phyloP scores from a whole-genome alignment of 2,113 vertebrate species.

The Podarcis raffonei region DNA sequence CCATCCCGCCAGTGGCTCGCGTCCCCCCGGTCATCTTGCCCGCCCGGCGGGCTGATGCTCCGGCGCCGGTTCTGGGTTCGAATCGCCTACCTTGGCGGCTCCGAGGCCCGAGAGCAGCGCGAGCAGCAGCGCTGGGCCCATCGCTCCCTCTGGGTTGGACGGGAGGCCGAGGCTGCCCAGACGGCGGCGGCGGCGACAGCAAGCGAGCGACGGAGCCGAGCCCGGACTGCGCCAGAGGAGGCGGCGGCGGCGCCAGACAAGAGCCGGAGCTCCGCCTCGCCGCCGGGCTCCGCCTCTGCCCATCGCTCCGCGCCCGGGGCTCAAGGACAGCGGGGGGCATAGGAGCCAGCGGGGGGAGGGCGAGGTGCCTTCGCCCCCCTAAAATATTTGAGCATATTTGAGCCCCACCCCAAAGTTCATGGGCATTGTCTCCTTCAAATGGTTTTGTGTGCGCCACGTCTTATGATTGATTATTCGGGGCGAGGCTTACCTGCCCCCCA shows the following conservation, averaged over 20 bases:
- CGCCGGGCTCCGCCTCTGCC: background rate
- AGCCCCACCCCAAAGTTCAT: no score
- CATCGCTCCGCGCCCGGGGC: background rate
- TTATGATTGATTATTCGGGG: no score
- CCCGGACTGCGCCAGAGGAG: background rate
- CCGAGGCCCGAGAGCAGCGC: slow-evolving; percentile 41
- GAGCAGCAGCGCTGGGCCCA: slow-evolving; percentile 40
- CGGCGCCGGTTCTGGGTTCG: background rate
- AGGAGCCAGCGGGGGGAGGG: no score
- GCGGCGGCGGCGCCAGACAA: background rate
- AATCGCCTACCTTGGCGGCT: slow-evolving; percentile 32
- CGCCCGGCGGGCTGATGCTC: background rate
- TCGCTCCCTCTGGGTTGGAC: slow-evolving; percentile 4
- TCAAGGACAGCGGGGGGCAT: background rate
- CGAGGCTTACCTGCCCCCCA: no score
- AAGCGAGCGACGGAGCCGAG: slow-evolving; percentile 30
- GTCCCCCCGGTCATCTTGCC: background rate
- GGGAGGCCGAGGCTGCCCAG: slow-evolving; percentile 28
- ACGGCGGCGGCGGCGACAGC: slow-evolving; percentile 26
- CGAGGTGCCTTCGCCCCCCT: no score
- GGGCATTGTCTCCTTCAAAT: no score
- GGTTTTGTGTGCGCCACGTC: no score
- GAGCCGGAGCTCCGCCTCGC: background rate
- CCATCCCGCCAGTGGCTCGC: background rate
- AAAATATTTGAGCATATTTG: no score